These are phyloP conservation scores for Galeopsomyia nigrocyanea DNA, from an alignment of 2,888 invertebrate genomes.

Conservation along the genomic window DNA sequence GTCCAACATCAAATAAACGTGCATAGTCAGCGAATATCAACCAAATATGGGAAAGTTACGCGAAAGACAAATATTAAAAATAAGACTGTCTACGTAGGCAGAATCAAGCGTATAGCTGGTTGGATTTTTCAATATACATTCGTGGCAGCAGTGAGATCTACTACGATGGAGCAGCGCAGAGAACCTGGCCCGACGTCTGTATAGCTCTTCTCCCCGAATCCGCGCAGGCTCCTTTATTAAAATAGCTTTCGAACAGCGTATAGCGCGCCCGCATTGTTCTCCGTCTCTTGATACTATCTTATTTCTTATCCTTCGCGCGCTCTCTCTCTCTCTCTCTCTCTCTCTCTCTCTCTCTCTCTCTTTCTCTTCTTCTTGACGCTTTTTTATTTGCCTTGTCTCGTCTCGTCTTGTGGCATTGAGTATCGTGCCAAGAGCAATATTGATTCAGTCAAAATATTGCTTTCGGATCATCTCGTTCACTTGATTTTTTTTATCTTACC, in stretches of 20 bases:
- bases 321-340: not conserved
- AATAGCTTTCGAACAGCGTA: constrained; percentile 36
- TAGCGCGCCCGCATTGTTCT: constrained; percentile 1
- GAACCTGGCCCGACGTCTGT: not conserved
- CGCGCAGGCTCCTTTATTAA: constrained; percentile 30
- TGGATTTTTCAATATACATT: too few species aligned
- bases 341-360: not conserved
- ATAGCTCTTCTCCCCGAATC: not conserved
- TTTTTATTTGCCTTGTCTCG: not conserved
- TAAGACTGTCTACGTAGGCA: not conserved
- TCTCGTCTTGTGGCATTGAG: not conserved
- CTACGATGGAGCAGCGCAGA: not conserved
- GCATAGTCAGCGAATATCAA: too few species aligned
- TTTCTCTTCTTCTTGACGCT: not conserved
- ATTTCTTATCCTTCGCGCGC: not conserved
- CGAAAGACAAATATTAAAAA: too few species aligned
- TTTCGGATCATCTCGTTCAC: not conserved
- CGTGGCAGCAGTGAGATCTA: too few species aligned
- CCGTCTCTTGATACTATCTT: constrained; percentile 6
- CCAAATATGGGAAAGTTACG: too few species aligned
- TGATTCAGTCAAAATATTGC: constrained; percentile 1
- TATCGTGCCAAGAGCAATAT: not conserved
- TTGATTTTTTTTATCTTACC: too few species aligned
- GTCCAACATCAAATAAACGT: too few species aligned
- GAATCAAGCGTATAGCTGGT: not conserved